Evolutionary conservation across 37 sponge, comb jelly and placozoan genomes (phyloP), one percentile per base, ranked within the genome.

Genomic region (Cliona cf. orientalis): DNA sequence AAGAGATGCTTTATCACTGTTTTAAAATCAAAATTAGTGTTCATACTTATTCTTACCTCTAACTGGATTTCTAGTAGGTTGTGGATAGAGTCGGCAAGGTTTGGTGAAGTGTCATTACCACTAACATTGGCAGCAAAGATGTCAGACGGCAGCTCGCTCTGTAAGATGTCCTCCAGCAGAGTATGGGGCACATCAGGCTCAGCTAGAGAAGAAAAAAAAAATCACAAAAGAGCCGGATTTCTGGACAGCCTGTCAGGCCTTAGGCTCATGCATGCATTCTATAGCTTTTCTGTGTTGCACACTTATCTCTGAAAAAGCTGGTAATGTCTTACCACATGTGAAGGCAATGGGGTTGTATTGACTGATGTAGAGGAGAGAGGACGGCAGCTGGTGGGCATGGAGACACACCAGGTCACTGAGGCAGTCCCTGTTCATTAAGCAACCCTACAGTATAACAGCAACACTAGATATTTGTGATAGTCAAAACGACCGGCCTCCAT

Each of bases 361-460:
- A 40, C 87, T 86, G 56, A 94, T 94, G 85, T 94, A 94, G 67
- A 58, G 74, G 64, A 94, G 88, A 21, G 19, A 37, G 55, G 91
- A 90, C 26, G 86, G 87, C 23, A 90, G 76, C 42, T 58, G 69
- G 35, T 90, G 78, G 42, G 84, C 29, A 68, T 83, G 86, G 61
- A 94, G 66, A 72, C 95, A 94, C 7, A 90, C 72, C 75, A 83
- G 63, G 0, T 90, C 83, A 26, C 79, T 88, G 19, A 19, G 68
- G 75, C 95, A 94, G 80, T 94, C 95, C 1, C 77, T 33, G 44
- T 94, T 81, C 29, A 49, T 17, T 17, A 45, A 33, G 46, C 90
- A 89, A 29, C 56, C 29, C 90, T 88, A 70, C 38, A 61, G 25
- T 17, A 12, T 31, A 5, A 6, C 12, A 12, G 55, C 11, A 19